Evolutionary conservation across 2,113 vertebrate species (phyloP), one percentile per base, ranked within the genome.

Genomic region (Bos indicus): DNA sequence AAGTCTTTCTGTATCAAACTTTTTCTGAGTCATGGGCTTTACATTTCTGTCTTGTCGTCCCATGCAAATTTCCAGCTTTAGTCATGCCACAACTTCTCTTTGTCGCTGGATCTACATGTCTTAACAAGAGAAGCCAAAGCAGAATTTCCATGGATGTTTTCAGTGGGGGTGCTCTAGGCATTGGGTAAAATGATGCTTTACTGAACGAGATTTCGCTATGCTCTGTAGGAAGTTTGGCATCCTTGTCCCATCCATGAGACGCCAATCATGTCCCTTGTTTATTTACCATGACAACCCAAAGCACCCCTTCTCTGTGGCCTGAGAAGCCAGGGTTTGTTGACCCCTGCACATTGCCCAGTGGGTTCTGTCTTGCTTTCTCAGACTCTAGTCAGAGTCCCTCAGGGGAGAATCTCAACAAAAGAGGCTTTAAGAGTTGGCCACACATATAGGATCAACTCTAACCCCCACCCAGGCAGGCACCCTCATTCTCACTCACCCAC

Each of bases 131-230:
- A 46, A 60, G 6, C 26, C 48, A 16, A 46, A 81, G 59, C 64
- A 36, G 51, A 57, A 56, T 40, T 33, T 36, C 48, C 56, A 83
- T 16, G 2, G 2, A 11, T 21, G 30, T 14, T 46, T 51, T 54
- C 28, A 46, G 6, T 0, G 2, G 17, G 9, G 36, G 10, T 5
- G 11, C 33, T 57, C 62, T 26, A 15, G 36, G 40, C 25, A 0
- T 10, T 54, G 48, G 10, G 46, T 67, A 26, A 28, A 7, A 46
- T 1, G 7, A 15, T 26, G 21, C 43, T 46, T 74, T 12, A 3
- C 26, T 56, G 48, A 23, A 21, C 13, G 6, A 5, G 40, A 26
- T 25, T 86, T 57, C n/a, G n/a, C 80, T 48, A 43, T 11, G 67
- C 21, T 15, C 52, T 25, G 15, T 9, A n/a, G 5, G 52, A 85